Base-by-base conservation (phyloP, 2,113 vertebrate species). In the Catharus bicknelli region DNA sequence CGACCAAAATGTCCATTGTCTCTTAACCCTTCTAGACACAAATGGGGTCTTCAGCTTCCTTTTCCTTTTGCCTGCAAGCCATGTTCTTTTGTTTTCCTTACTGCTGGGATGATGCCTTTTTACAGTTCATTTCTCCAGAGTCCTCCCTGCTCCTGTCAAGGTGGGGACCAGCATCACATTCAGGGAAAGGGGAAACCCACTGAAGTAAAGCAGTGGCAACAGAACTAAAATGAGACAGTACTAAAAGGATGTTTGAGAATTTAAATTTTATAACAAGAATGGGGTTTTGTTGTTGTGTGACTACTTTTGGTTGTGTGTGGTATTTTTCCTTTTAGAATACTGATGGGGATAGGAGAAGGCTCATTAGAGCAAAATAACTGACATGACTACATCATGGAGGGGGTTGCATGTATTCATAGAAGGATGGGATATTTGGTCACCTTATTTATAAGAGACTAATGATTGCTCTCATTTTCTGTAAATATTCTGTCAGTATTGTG, bases 371-470 rank as follows among this genome's bases (percentile, higher is more conserved):
- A 78, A 87, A 86, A 86, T 50, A 73, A 75, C 47, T 75, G 62
- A 81, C 64, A 54, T 75, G 73, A 38, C n/a, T 92, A 94, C 61
- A 85, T 81, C 27, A 8, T 36, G 62, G 54, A 82, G 63, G 74
- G 80, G n/a, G 76, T 43, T 73, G 64, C 79, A 67, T 42, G 59
- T 73, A 47, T 57, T 87, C 30, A 7, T 14, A 47, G 47, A 77
- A 95, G 83, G 76, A 64, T 13, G 69, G 86, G 89, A 63, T 96
- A 79, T 93, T 93, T 94, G 95, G 95, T 97, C 95, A 96, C 95
- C 95, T 97, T 97, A 95, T 94, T 96, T 96, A 96, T 96, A 64
- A 95, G 83, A 94, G 72, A 67, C 54, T 96, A 90, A 93, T 50
- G 66, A 90, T 64, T 67, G 83, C 73, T 68, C 89, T 96, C 55